A percentile compares a stretch with the other conserved stretches of the same genome.
Conservation (phyloP, 1,140 invertebrate genomes). For the Tetragnatha versicolor region DNA sequence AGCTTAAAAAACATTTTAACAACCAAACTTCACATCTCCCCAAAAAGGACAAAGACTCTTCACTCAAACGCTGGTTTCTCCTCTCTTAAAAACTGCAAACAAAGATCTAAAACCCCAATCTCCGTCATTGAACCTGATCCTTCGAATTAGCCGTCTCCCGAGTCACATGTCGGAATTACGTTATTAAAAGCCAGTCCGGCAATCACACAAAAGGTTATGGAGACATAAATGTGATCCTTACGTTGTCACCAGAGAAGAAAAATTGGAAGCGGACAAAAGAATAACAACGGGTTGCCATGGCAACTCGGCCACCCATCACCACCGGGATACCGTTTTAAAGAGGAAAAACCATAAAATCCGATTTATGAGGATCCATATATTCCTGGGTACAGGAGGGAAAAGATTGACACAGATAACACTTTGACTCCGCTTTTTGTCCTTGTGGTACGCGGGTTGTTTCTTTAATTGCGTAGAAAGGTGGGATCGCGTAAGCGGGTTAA, state of each 20-base stretch:
- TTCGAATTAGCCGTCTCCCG: slow-evolving; percentile 1
- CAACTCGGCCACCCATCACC: background rate
- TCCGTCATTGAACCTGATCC: background rate
- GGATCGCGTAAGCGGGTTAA: too few species aligned
- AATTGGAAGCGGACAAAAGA: slow-evolving; percentile 10
- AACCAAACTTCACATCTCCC: too few species aligned
- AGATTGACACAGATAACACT: too few species aligned
- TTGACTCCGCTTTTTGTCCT: too few species aligned
- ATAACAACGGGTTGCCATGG: slow-evolving; percentile 5
- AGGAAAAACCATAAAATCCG: background rate
- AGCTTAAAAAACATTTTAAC: too few species aligned
- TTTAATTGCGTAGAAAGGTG: too few species aligned
- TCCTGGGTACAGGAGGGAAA: too few species aligned
- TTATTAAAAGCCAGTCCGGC: slow-evolving; percentile 10
- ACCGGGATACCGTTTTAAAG: background rate
- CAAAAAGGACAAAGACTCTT: too few species aligned
- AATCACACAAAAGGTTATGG: background rate
- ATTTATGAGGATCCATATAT: slow-evolving; percentile 7
- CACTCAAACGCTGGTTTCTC: too few species aligned
- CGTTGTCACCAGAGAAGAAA: background rate
- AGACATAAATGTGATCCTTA: background rate
- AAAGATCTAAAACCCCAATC: too few species aligned
- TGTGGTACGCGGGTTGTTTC: too few species aligned
- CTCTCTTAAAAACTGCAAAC: too few species aligned
- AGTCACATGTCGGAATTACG: background rate